phyloP scores from a whole-genome alignment of 2,113 vertebrate species.

The Saguinus imperator region DNA sequence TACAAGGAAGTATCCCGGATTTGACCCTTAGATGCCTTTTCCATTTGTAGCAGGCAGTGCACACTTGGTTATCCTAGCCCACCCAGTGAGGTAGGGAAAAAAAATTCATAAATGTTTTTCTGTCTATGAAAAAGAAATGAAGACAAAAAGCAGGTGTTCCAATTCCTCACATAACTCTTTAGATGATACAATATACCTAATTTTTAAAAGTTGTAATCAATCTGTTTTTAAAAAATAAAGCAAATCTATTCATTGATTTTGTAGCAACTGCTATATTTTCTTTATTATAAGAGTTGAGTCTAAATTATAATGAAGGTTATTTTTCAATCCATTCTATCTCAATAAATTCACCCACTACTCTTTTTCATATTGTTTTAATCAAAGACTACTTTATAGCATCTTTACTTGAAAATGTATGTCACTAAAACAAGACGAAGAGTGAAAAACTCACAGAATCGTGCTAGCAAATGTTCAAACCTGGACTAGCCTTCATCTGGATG shows the following conservation, averaged over 20 bases:
- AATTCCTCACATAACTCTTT: neutral
- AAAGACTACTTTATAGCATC: neutral
- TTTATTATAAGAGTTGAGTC: neutral
- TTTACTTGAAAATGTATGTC: neutral
- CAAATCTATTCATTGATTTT: neutral
- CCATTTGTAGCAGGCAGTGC: neutral
- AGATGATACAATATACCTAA: neutral
- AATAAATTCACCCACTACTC: neutral
- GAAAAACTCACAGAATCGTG: neutral
- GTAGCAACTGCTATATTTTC: neutral
- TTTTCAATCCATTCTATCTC: neutral
- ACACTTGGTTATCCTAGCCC: neutral
- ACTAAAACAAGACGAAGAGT: neutral
- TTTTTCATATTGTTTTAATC: neutral
- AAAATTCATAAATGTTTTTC: neutral
- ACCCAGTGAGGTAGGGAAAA: neutral
- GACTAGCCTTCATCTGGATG: neutral
- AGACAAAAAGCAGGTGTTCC: neutral
- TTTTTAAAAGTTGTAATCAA: constrained; percentile 22
- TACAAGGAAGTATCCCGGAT: neutral
- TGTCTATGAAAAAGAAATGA: neutral
- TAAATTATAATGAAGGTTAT: neutral
- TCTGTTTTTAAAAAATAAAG: neutral
- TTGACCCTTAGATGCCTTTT: neutral
- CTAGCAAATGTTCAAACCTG: neutral